A percentile compares a stretch with the other conserved stretches of the same genome.
Conservation (phyloP, 2,888 invertebrate species). For the Acleris emargana region DNA sequence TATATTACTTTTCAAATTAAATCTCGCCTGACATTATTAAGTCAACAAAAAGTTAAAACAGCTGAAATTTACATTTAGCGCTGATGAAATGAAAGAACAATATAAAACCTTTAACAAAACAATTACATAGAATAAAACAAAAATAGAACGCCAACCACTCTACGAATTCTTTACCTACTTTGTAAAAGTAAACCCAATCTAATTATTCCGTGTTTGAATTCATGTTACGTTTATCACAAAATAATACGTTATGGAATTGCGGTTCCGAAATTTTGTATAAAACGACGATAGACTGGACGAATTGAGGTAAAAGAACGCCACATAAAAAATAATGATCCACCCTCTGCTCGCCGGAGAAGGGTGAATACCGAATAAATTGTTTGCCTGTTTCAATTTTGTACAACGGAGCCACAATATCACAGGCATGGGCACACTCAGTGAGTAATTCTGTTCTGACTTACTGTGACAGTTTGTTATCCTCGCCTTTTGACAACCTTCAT, state of each 20-base stretch:
- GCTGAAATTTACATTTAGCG: conserved; percentile 11
- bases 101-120: not conserved
- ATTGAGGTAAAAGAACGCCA: conserved; percentile 70
- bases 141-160: too few species aligned
- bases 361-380: conserved; percentile 74
- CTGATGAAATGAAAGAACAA: not conserved
- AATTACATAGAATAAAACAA: not conserved
- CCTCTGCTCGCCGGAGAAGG: conserved; percentile 57
- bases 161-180: too few species aligned
- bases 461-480: conserved; percentile 14
- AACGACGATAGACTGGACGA: conserved; percentile 70
- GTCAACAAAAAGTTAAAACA: conserved; percentile 21
- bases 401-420: conserved; percentile 45
- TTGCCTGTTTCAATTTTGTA: conserved; percentile 74
- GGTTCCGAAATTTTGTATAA: conserved; percentile 67
- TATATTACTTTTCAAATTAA: conserved; percentile 33
- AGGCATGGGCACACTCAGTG: conserved; percentile 37
- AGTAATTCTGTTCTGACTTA: conserved; percentile 17
- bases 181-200: not conserved
- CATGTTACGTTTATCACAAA: not conserved
- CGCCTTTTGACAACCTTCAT: not conserved
- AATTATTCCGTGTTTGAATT: conserved; percentile 11
- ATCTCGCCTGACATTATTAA: conserved; percentile 16
- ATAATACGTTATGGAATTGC: conserved; percentile 39
- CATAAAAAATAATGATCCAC: conserved; percentile 77